Percentiles rank a stretch among this genome's conserved stretches.
phyloP scores from a whole-genome alignment of 1,140 invertebrate species.

The Globodera rostochiensis region DNA sequence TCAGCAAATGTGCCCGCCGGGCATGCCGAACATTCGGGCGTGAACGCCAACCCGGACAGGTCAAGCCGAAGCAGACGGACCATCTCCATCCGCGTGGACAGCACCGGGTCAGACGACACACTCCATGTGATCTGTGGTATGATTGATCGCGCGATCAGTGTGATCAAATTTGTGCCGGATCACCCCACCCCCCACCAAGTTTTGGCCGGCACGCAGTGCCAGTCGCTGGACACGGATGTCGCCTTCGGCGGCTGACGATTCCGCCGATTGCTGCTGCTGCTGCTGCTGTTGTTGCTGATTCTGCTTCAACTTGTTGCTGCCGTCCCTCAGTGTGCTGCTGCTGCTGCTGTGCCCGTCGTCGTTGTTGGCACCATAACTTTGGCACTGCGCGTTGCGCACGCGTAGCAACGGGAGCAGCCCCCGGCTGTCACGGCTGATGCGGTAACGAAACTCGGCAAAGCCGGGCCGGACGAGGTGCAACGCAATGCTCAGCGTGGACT shows the following conservation, averaged over 20 bases:
- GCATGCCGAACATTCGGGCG: conserved; percentile 72
- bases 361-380: conserved; percentile 51
- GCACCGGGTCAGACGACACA: conserved; percentile 50
- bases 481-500: conserved; percentile 55
- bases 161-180: background rate
- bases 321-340: background rate
- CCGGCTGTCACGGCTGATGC: conserved; percentile 57
- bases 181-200: conserved; percentile 37
- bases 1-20: conserved; percentile 70
- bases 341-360: background rate
- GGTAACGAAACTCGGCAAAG: conserved; percentile 55
- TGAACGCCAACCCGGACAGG: conserved; percentile 70
- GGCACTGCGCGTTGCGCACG: conserved; percentile 63
- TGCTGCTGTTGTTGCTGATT: conserved; percentile 4
- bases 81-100: conserved; percentile 32
- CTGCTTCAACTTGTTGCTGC: background rate
- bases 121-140: conserved; percentile 56
- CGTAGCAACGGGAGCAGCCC: conserved; percentile 47
- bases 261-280: conserved; percentile 22
- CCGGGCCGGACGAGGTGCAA: conserved; percentile 54
- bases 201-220: conserved; percentile 52
- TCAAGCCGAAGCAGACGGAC: conserved; percentile 57
- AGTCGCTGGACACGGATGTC: conserved; percentile 46
- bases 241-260: conserved; percentile 46
- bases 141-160: background rate